phyloP scores from a whole-genome alignment of 1,140 invertebrate genomes.

The Himalopsyche phryganea region DNA sequence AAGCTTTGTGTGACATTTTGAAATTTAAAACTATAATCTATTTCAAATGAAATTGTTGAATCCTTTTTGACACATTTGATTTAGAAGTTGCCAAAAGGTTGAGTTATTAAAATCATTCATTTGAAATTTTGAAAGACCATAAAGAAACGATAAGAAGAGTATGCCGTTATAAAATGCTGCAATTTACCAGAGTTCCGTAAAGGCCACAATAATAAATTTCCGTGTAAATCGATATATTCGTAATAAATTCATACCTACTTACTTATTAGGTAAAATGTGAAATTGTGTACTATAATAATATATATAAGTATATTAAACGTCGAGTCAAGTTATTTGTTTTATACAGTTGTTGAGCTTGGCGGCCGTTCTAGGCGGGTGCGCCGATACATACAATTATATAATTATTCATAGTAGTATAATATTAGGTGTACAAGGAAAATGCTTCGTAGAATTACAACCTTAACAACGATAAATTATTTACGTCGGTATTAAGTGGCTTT shows the following conservation, averaged over 20 bases:
- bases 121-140: too few relatives aligned
- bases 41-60: not conserved
- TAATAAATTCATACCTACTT: conserved; percentile 28
- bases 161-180: too few relatives aligned
- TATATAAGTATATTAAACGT: conserved; percentile 4
- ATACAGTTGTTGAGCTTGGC: conserved; percentile 7
- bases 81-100: not conserved
- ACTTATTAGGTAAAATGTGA: conserved; percentile 24
- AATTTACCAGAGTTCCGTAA: too few relatives aligned
- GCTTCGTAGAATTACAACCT: conserved; percentile 22
- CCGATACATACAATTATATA: not conserved
- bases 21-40: too few relatives aligned
- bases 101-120: too few relatives aligned
- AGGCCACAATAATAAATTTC: conserved; percentile 13
- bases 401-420: conserved; percentile 1
- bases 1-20: too few relatives aligned
- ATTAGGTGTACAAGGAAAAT: conserved; percentile 15
- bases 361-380: not conserved
- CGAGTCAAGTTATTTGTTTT: conserved; percentile 9
- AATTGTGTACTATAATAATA: conserved; percentile 5
- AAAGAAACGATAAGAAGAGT: too few relatives aligned
- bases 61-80: not conserved
- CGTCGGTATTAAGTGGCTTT: conserved; percentile 24
- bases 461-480: conserved; percentile 24
- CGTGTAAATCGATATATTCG: conserved; percentile 27